A percentile compares a stretch with the other conserved stretches of the same genome.
Conservation (phyloP, 2,888 invertebrate species). For the Saturnia japonica region DNA sequence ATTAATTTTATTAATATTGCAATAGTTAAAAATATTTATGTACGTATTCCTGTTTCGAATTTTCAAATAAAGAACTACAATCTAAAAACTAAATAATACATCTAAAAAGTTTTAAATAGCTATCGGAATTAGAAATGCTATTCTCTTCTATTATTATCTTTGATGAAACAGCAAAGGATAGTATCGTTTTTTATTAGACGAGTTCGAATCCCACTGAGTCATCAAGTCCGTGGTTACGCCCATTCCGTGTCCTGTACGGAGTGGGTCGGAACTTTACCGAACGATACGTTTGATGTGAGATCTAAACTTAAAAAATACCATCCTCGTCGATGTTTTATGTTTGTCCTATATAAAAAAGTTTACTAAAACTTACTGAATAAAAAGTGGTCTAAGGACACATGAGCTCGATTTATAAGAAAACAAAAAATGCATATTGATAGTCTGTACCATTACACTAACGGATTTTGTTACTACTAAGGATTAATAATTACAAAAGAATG, state of each 20-base stretch:
- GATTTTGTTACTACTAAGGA: too few relatives aligned
- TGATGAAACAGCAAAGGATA: constrained; percentile 23
- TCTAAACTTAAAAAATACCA: constrained; percentile 5
- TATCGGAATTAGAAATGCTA: background rate
- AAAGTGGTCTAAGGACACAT: too few relatives aligned
- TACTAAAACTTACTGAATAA: too few relatives aligned
- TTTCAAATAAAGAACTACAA: background rate
- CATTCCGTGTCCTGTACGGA: constrained; percentile 19
- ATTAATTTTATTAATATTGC: too few relatives aligned
- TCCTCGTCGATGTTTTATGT: background rate
- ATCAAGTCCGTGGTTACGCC: constrained; percentile 22
- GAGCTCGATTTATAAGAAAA: too few relatives aligned
- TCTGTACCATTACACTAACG: too few relatives aligned
- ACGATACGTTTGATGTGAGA: constrained; percentile 19
- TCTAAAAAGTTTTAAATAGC: background rate
- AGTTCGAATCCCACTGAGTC: constrained; percentile 43
- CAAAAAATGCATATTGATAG: too few relatives aligned
- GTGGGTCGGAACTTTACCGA: constrained; percentile 17
- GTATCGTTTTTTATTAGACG: constrained; percentile 47
- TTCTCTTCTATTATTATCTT: background rate
- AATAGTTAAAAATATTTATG: too few relatives aligned
- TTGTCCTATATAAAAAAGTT: background rate
- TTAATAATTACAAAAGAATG: too few relatives aligned
- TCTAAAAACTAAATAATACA: background rate
- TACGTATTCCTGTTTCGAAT: background rate